phyloP scores from a whole-genome alignment of 2,888 invertebrate species.

The Ennomos fuscantarius region DNA sequence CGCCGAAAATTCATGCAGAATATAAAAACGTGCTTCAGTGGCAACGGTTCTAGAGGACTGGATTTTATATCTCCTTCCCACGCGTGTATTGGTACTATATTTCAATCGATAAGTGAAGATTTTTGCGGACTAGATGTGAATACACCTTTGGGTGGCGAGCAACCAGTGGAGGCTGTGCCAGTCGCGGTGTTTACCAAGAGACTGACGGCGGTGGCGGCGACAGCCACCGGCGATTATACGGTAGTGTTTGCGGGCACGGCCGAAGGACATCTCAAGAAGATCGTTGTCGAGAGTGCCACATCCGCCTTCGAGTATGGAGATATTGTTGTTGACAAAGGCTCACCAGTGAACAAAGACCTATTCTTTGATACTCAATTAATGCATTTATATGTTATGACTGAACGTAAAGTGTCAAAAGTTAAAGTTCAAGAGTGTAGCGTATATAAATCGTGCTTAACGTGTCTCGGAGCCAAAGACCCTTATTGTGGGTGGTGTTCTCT shows the following conservation, averaged over 20 bases:
- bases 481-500: slow-evolving; percentile 99
- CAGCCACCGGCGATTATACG: slow-evolving; percentile 97
- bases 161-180: slow-evolving; percentile 94
- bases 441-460: slow-evolving; percentile 95
- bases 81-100: slow-evolving; percentile 94
- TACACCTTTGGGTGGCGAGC: slow-evolving; percentile 96
- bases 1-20: slow-evolving; percentile 97
- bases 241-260: slow-evolving; percentile 98
- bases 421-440: slow-evolving; percentile 97
- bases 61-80: slow-evolving; percentile 97
- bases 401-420: slow-evolving; percentile 95
- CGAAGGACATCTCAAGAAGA: slow-evolving; percentile 96
- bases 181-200: slow-evolving; percentile 93
- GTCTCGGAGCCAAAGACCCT: slow-evolving; percentile 97
- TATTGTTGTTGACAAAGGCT: slow-evolving; percentile 92
- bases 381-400: slow-evolving; percentile 97
- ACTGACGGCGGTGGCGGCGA: slow-evolving; percentile 96
- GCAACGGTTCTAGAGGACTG: slow-evolving; percentile 92
- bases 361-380: slow-evolving; percentile 95
- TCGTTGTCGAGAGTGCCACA: slow-evolving; percentile 94
- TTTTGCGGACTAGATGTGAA: slow-evolving; percentile 98
- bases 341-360: slow-evolving; percentile 94
- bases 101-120: slow-evolving; percentile 94
- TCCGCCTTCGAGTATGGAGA: slow-evolving; percentile 95
- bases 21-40: slow-evolving; percentile 97